These are phyloP conservation scores for Laupala kohalensis DNA, from an alignment of 1,140 invertebrate species.

Conservation along the genomic window DNA sequence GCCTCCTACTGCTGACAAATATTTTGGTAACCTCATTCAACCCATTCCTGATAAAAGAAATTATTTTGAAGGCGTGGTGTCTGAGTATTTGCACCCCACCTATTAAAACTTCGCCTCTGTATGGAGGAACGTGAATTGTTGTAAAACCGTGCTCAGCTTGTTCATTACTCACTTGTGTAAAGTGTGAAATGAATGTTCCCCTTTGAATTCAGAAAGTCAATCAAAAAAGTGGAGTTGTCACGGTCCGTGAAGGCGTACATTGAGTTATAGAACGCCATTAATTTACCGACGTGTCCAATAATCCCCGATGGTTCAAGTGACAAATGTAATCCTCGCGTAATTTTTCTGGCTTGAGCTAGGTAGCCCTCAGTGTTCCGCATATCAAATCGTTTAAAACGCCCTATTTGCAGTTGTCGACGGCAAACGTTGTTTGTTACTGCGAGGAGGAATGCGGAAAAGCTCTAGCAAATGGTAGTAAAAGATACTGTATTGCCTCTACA, in stretches of 20 bases:
- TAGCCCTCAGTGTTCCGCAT: neutral
- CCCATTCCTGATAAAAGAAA: too few relatives aligned
- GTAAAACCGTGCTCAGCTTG: neutral
- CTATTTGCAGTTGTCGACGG: neutral
- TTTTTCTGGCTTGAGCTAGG: neutral
- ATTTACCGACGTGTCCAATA: neutral
- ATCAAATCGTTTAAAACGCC: neutral
- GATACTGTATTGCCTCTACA: too few relatives aligned
- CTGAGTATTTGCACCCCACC: neutral
- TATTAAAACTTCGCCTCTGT: neutral
- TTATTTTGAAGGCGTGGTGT: too few relatives aligned
- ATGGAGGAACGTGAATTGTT: neutral
- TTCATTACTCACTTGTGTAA: neutral
- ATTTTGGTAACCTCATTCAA: too few relatives aligned
- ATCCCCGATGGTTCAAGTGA: neutral
- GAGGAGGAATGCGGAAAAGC: neutral
- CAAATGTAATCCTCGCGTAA: neutral
- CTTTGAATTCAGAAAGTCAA: neutral
- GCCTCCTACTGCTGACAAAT: too few relatives aligned
- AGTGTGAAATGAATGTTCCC: neutral
- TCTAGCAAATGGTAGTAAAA: neutral
- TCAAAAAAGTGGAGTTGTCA: neutral
- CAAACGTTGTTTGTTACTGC: neutral
- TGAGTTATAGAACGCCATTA: neutral
- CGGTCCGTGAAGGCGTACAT: neutral